Evolutionary conservation across 2,797 vertebrate species (phyloP).

Genomic region (Hypotaenidia okinawae): DNA sequence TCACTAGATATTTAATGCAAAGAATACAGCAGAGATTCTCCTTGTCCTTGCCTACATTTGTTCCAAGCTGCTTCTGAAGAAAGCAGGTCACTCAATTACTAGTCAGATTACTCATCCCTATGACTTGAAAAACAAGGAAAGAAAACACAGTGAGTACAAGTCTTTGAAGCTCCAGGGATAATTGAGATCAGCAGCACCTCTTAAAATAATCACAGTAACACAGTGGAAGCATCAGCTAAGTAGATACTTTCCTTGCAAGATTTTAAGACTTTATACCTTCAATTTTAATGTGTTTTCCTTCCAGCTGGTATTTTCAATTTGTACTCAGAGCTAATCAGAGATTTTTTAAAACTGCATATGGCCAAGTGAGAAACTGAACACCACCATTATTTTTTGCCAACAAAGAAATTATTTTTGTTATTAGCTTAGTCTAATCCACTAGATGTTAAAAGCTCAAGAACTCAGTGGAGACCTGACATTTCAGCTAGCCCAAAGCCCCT

Average conservation of each 20-base stretch:
- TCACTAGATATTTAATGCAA: neutral
- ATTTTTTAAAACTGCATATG: neutral
- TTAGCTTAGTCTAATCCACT: neutral
- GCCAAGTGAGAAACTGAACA: neutral
- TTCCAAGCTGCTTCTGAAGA: conserved; percentile 36
- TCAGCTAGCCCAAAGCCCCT: neutral
- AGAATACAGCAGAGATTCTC: neutral
- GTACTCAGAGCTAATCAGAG: neutral
- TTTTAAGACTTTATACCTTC: neutral
- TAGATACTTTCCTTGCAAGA: neutral
- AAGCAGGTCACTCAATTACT: conserved; percentile 65
- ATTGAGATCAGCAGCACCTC: conserved; percentile 50
- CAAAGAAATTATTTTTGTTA: neutral
- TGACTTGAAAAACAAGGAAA: conserved; percentile 66
- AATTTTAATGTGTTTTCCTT: neutral
- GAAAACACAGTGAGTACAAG: conserved; percentile 25
- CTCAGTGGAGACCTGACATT: neutral
- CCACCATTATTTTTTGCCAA: neutral
- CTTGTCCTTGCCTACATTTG: neutral
- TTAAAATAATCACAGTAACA: conserved; percentile 47
- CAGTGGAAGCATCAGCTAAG: neutral
- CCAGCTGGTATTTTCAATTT: neutral
- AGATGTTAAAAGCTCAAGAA: neutral
- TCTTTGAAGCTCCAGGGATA: conserved; percentile 65
- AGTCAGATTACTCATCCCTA: conserved; percentile 39